phyloP scores from a whole-genome alignment of 2,888 invertebrate species.

The Noctua fimbriata region DNA sequence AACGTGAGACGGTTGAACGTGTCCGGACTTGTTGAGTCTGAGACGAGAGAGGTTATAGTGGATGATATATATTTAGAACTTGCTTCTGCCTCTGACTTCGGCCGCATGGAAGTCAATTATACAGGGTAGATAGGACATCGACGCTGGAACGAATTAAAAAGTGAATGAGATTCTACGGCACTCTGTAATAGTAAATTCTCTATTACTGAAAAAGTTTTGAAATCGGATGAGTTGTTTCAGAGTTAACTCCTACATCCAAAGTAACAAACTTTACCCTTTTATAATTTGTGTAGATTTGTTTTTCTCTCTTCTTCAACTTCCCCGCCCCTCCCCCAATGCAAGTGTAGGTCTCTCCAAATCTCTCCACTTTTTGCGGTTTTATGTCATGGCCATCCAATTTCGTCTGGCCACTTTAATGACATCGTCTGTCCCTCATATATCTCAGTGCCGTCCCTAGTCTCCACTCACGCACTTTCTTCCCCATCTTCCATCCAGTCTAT shows the following conservation, averaged over 20 bases:
- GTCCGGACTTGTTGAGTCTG: constrained; percentile 55
- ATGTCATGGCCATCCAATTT: too few species aligned
- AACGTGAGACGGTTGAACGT: constrained; percentile 38
- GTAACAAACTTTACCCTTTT: background rate
- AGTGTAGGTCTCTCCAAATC: background rate
- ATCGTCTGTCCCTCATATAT: too few species aligned
- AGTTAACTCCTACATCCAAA: background rate
- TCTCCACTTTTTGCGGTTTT: background rate
- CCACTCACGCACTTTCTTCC: too few species aligned
- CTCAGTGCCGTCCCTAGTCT: too few species aligned
- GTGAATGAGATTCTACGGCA: background rate
- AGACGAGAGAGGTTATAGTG: background rate
- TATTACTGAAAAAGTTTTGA: background rate
- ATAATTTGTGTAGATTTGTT: too few species aligned
- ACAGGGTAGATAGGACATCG: too few species aligned
- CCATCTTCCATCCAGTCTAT: too few species aligned
- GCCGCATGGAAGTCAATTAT: background rate
- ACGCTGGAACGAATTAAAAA: too few species aligned
- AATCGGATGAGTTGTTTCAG: background rate
- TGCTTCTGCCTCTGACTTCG: background rate
- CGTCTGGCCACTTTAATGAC: too few species aligned
- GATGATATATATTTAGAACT: constrained; percentile 39
- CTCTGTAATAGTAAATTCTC: background rate
- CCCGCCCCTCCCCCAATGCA: too few species aligned
- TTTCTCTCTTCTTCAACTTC: background rate